Evolutionary conservation across 2,797 vertebrate species (phyloP).

Genomic region (Manis javanica): DNA sequence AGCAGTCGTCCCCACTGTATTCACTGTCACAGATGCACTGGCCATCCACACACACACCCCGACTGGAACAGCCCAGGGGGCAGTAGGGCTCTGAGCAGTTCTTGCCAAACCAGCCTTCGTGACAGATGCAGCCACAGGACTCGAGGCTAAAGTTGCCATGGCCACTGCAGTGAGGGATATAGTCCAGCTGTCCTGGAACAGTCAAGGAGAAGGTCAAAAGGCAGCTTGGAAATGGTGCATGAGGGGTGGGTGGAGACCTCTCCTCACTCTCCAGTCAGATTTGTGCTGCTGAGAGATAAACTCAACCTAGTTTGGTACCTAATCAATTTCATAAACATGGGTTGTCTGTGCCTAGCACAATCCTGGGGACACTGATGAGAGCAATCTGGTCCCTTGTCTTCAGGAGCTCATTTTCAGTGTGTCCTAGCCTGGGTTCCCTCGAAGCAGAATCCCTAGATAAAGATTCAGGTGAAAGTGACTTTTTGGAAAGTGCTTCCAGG

Average conservation of each 20-base stretch:
- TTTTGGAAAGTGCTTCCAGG: not conserved
- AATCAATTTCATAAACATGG: not conserved
- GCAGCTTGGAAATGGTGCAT: not conserved
- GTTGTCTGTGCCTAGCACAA: not conserved
- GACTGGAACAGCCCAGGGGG: conserved; percentile 94
- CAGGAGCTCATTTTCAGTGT: not conserved
- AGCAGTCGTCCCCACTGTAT: conserved; percentile 96
- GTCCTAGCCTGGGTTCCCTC: not conserved
- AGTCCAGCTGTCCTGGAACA: conserved; percentile 93
- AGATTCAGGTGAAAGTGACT: not conserved
- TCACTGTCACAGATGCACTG: conserved; percentile 96
- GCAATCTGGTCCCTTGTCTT: not conserved
- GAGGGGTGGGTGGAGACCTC: not conserved
- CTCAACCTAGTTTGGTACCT: not conserved
- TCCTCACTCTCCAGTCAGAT: not conserved
- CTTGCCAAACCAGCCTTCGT: conserved; percentile 96
- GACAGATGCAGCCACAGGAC: conserved; percentile 95
- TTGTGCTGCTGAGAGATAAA: not conserved
- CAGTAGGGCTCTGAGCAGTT: conserved; percentile 97
- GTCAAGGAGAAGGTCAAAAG: conserved; percentile 63
- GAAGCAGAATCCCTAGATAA: not conserved
- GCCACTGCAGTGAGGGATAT: conserved; percentile 93
- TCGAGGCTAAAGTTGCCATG: conserved; percentile 98
- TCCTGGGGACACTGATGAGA: not conserved
- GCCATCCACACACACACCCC: conserved; percentile 95